A percentile compares a stretch with the other conserved stretches of the same genome.
These are phyloP conservation scores for Sesia bembeciformis DNA, from an alignment of 2,888 invertebrate species.

Conservation along the genomic window DNA sequence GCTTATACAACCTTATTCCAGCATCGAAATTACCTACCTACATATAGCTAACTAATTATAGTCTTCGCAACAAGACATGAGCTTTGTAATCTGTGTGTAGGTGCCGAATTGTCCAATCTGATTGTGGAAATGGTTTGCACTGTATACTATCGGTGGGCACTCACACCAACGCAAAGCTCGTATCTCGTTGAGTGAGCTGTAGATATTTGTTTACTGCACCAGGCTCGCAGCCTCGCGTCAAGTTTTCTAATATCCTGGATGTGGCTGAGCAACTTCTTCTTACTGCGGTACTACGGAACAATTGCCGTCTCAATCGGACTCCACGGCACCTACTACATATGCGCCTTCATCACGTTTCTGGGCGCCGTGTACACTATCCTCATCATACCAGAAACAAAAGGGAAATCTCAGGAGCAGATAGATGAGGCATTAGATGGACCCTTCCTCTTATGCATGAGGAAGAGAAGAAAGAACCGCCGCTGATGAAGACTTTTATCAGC, in stretches of 20 bases:
- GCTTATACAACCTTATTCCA: too few species aligned
- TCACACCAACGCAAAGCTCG: too few species aligned
- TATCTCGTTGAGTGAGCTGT: too few species aligned
- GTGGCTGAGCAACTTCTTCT: constrained; percentile 59
- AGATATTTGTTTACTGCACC: background rate
- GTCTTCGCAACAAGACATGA: too few species aligned
- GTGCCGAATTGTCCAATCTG: too few species aligned
- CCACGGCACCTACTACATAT: constrained; percentile 57
- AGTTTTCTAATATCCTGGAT: constrained; percentile 62
- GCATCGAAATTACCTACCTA: too few species aligned
- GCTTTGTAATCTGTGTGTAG: too few species aligned
- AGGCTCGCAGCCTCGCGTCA: constrained; percentile 61
- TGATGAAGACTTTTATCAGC: constrained; percentile 37
- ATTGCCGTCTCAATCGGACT: constrained; percentile 48
- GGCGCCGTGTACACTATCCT: constrained; percentile 45
- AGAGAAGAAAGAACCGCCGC: constrained; percentile 24
- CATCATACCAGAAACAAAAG: constrained; percentile 52
- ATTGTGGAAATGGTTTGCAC: too few species aligned
- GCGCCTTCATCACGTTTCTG: constrained; percentile 49
- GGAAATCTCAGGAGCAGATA: constrained; percentile 49
- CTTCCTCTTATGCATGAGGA: constrained; percentile 21
- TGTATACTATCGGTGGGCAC: too few species aligned
- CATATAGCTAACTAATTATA: too few species aligned
- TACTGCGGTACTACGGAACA: constrained; percentile 57
- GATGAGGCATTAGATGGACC: constrained; percentile 45